Evolutionary conservation across 2,888 invertebrate genomes (phyloP).

Genomic region (Polyommatus iphigenia): DNA sequence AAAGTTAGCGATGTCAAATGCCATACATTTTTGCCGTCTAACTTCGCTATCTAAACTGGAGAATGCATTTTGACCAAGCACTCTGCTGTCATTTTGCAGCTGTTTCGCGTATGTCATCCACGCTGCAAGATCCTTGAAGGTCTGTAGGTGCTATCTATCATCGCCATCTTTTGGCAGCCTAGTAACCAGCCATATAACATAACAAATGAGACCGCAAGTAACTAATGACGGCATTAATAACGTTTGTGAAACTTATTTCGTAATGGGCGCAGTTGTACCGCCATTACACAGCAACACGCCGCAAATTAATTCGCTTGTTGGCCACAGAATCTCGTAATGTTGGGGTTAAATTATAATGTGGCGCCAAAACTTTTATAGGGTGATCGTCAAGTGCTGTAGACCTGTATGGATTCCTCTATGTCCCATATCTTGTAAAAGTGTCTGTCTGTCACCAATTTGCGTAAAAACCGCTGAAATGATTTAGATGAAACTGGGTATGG

Average conservation of each 20-base stretch:
- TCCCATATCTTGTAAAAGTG: too few relatives aligned
- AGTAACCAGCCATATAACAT: background rate
- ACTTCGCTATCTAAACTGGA: background rate
- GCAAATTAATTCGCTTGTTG: slow-evolving; percentile 8
- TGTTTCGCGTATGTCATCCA: background rate
- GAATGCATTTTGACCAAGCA: background rate
- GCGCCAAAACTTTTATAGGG: background rate
- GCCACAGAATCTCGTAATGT: background rate
- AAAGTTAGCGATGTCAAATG: too few relatives aligned
- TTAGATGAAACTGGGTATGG: too few relatives aligned
- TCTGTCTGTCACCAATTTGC: too few relatives aligned
- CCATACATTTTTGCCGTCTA: background rate
- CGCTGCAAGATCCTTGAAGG: background rate
- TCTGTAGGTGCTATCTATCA: background rate
- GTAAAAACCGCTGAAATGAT: too few relatives aligned
- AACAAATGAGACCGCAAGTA: background rate
- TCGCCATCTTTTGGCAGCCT: background rate
- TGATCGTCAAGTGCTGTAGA: background rate
- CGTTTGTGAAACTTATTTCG: slow-evolving; percentile 7
- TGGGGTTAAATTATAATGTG: background rate
- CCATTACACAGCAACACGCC: slow-evolving; percentile 7
- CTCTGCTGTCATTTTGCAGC: background rate
- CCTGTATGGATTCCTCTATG: too few relatives aligned
- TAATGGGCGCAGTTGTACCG: background rate
- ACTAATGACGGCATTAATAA: slow-evolving; percentile 7